Base-by-base conservation (phyloP, 2,888 invertebrate genomes). In the Nesidiocoris tenuis region DNA sequence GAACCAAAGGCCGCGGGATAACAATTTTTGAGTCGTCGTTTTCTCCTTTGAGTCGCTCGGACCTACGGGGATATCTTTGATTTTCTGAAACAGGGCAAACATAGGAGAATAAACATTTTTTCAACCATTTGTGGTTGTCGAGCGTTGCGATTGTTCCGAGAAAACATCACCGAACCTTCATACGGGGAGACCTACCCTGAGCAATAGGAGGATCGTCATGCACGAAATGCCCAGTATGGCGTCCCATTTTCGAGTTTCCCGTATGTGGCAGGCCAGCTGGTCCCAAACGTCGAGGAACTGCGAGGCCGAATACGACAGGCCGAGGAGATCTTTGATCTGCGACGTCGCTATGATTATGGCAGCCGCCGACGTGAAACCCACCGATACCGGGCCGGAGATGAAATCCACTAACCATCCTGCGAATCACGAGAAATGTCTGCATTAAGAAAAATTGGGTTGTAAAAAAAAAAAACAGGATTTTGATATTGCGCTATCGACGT, bases 331-430 rank as follows among this genome's bases (percentile, higher is more conserved):
- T 83, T 92, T 92, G 78, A 92, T 86, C 84, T 93, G 93, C 21
- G 91, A 90, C 74, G 91, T 90, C 54, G 91, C 92, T 78, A 93
- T 93, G 80, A 92, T 91, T 79, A 93, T 90, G 79, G 93, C 91
- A 0, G 93, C 92, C 0, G 93, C 93, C 0, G 92, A 92, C 1
- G 93, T 92, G 84, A 93, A 93, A 5, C 91, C 91, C 77, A 90
- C 90, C 1, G 91, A 90, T 77, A 92, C 91, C 57, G 93, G 92
- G n/a, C 91, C 91, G 79, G 92, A 92, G 82, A 93, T 92, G 84
- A 93, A 93, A 84, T 93, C 92, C 80, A 93, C 90, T 79, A 93
- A 84, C 83, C 93, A 93, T 63, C 93, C 93, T 92, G 84, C 9
- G 82, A 82, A 39, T n/a, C n/a, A n/a, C n/a, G n/a, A n/a, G n/a